Base-by-base conservation (phyloP, 2,113 vertebrate genomes). In the Caretta caretta region DNA sequence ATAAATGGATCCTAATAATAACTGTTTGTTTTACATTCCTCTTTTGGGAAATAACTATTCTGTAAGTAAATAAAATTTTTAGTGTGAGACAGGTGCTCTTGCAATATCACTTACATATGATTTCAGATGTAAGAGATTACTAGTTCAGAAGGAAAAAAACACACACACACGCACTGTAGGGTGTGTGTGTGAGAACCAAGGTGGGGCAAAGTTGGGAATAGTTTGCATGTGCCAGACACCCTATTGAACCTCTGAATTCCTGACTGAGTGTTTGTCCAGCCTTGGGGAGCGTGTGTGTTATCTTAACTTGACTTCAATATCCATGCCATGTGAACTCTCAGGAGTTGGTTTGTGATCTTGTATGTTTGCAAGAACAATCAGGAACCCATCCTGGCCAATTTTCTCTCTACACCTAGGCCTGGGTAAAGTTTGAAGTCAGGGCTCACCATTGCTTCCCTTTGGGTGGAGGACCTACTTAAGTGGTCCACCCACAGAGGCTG, bases 11-110 rank as follows among this genome's bases (percentile, higher is more conserved):
- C 4, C 82, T 97, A 81, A 54, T 56, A 38, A 24, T 42, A 88
- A 90, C 56, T 90, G 29, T 91, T 49, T 48, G 89, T 93, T 59
- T 83, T 16, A 1, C 57, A 35, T 50, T 42, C 86, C 84, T 25
- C 38, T 93, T 94, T 59, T 62, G 17, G 42, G 88, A 89, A 90
- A 2, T 69, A 54, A 86, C 20, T 92, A 29, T 75, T 95, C 88
- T 90, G n/a, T 79, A 92, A 92, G 57, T 51, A 90, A 90, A 92
- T 89, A 90, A 42, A 42, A 42, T 42, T 42, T 42, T 90, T 84
- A 92, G 1, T 2, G 0, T 65, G 65, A 48, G 29, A n/a, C 0
- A 0, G 62, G 83, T 84, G 11, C 17, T 24, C 10, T 84, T 84
- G 51, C 19, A 87, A 6, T n/a, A n/a, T 31, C 75, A 78, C 53